Evolutionary conservation across 2,888 invertebrate species (phyloP).

Genomic region (Diadegma fenestrale): DNA sequence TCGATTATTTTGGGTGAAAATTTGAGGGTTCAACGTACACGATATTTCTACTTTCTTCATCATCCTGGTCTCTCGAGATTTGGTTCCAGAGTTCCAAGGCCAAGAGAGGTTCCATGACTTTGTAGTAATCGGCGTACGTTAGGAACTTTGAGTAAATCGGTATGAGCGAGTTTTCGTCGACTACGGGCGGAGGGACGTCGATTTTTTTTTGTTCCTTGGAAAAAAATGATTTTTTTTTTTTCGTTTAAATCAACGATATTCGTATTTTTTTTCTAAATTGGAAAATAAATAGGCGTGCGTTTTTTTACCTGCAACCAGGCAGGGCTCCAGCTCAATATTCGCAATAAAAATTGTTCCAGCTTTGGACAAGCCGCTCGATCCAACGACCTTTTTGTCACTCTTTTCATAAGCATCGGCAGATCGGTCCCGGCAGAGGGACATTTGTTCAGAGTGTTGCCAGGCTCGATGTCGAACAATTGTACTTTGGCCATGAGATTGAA

Average conservation of each 20-base stretch:
- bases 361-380: conserved; percentile 76
- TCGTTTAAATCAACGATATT: neutral
- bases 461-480: conserved; percentile 72
- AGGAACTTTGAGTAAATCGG: conserved; percentile 87
- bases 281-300: neutral
- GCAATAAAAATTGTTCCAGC: conserved; percentile 85
- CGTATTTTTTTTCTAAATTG: no score
- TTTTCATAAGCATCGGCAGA: conserved; percentile 74
- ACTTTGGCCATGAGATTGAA: conserved; percentile 71
- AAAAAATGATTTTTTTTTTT: neutral
- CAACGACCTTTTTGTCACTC: conserved; percentile 29
- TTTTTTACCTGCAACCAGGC: conserved; percentile 86
- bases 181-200: conserved; percentile 85
- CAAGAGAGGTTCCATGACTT: conserved; percentile 87
- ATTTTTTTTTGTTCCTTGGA: conserved; percentile 60
- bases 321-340: conserved; percentile 89
- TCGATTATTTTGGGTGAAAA: neutral
- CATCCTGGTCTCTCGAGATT: conserved; percentile 77
- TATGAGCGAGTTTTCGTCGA: conserved; percentile 85
- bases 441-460: conserved; percentile 73
- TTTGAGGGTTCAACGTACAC: conserved; percentile 26
- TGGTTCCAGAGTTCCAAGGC: conserved; percentile 88
- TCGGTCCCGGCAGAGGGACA: conserved; percentile 79
- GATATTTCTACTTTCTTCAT: conserved; percentile 51
- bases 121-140: conserved; percentile 87